Base-by-base conservation (phyloP, 2,113 vertebrate species). In the Cynocephalus volans region DNA sequence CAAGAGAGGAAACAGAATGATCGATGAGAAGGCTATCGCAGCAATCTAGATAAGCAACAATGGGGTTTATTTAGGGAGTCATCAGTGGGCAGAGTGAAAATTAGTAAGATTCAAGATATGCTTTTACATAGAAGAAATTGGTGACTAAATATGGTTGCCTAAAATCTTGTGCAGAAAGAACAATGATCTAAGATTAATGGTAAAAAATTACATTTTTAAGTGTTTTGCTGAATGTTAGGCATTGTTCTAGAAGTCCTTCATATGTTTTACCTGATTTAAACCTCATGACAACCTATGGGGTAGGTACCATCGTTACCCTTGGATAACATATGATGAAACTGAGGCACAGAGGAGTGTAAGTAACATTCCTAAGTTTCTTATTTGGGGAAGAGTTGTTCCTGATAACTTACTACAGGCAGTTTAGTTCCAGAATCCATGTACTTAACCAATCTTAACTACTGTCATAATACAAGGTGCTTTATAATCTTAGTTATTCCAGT, bases 71-170 rank as follows among this genome's bases (percentile, higher is more conserved):
- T 56, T 82, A 21, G 28, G n/a, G 4, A 54, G 28, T 33, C 83
- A 1, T 91, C 62, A 75, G 10, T 26, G 1, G 23, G 75, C 6
- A 48, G 10, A 8, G 14, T 50, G 19, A 94, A 95, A 19, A 84
- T 70, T 36, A 64, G 48, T 88, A 88, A 90, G 13, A 67, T 31
- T 96, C 31, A 58, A 8, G 45, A 52, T 62, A 17, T 72, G 52
- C 82, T 90, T 77, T 86, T 82, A 94, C 41, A 67, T 41, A 56
- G 28, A 89, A 96, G 33, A 33, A 90, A 94, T 13, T 81, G 10
- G 21, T 88, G 15, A 81, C 83, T 75, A 28, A 50, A 21, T 24
- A 18, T 5, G 2, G 17, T 82, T 85, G 26, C 36, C 48, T 69
- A 75, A 91, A 94, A 72, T 72, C 26, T 67, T 83, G 12, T 14